A percentile compares a stretch with the other conserved stretches of the same genome.
phyloP scores from a whole-genome alignment of 2,888 invertebrate genomes.

The Branchipolynoe longqiensis region DNA sequence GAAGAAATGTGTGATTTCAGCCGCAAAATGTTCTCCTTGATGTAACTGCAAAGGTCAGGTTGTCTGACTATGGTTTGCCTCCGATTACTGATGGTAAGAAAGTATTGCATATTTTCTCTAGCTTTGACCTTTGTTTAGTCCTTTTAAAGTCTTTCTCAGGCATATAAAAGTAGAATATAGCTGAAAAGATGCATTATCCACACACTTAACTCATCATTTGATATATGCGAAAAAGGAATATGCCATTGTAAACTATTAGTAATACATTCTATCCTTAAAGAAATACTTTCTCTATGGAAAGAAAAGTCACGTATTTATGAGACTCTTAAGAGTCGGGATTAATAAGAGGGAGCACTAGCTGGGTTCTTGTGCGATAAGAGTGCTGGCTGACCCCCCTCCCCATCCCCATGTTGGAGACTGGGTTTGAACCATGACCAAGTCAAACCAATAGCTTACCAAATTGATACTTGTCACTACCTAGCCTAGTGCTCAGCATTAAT shows the following conservation, averaged over 20 bases:
- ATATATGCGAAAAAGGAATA: too few species aligned
- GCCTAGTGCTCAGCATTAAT: too few species aligned
- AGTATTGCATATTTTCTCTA: too few species aligned
- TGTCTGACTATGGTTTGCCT: conserved; percentile 1
- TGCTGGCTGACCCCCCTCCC: too few species aligned
- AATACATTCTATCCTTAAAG: background rate
- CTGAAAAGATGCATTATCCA: background rate
- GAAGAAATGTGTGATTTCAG: background rate
- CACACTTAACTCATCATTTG: background rate
- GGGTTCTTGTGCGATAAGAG: too few species aligned
- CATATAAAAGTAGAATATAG: too few species aligned
- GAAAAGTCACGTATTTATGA: background rate
- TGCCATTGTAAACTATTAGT: background rate
- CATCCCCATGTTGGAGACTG: too few species aligned
- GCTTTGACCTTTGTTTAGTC: background rate
- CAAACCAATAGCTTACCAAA: too few species aligned
- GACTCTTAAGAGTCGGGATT: background rate
- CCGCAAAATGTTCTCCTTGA: conserved; percentile 15
- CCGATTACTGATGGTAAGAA: background rate
- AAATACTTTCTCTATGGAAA: background rate
- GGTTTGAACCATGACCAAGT: too few species aligned
- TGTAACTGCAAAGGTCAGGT: background rate
- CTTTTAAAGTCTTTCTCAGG: background rate
- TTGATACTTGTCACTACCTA: too few species aligned
- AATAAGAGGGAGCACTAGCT: too few species aligned